phyloP scores from a whole-genome alignment of 1,140 invertebrate genomes.

The Brachionus calyciflorus region DNA sequence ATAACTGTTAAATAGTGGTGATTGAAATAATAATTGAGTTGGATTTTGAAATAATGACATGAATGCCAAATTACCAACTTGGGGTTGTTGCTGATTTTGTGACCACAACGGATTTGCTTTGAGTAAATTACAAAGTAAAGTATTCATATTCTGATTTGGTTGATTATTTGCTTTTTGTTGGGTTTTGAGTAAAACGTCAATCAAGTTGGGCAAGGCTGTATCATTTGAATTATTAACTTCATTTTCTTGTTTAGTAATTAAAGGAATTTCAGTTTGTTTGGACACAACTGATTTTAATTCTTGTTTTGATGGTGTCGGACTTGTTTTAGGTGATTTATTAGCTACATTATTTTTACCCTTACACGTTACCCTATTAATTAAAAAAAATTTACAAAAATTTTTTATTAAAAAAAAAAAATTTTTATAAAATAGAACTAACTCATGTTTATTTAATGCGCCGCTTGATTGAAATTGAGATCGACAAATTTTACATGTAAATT shows the following conservation, averaged over 20 bases:
- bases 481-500: conserved; percentile 42
- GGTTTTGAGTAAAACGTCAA: background rate
- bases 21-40: background rate
- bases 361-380: background rate
- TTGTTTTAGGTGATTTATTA: too few species aligned
- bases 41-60: conserved; percentile 14
- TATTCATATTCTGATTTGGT: conserved; percentile 9
- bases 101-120: background rate
- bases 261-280: too few species aligned
- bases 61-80: background rate
- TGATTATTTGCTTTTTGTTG: conserved; percentile 1
- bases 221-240: background rate
- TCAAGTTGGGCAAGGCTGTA: background rate
- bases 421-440: background rate
- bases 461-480: conserved; percentile 27
- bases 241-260: too few species aligned
- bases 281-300: too few species aligned
- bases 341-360: too few species aligned
- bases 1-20: background rate
- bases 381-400: background rate
- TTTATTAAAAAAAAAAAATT: background rate
- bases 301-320: too few species aligned
- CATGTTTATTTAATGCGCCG: conserved; percentile 28
- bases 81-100: background rate
- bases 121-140: background rate